A percentile compares a stretch with the other conserved stretches of the same genome.
Evolutionary conservation across 2,888 invertebrate genomes (phyloP).

Genomic region (Hymenopus coronatus): DNA sequence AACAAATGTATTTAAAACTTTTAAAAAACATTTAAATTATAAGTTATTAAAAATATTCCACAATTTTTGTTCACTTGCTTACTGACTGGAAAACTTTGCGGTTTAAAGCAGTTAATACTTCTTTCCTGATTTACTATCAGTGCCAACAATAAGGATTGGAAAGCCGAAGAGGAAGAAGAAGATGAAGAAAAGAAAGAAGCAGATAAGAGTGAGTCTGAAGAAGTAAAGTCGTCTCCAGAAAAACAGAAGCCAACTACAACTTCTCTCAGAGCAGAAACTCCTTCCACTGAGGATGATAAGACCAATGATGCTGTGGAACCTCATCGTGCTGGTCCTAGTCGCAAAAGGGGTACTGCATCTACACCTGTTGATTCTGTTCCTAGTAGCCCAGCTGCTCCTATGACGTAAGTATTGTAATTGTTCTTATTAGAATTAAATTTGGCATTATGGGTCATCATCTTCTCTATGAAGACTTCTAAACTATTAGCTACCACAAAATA

Average conservation of each 20-base stretch:
- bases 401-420: neutral
- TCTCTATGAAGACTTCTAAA: no score
- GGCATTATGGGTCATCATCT: no score
- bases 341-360: slow-evolving; percentile 16
- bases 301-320: slow-evolving; percentile 30
- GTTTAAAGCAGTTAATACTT: no score
- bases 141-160: neutral
- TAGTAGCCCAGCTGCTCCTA: slow-evolving; percentile 49
- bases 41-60: no score
- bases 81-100: no score
- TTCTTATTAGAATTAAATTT: no score
- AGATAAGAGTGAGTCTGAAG: neutral
- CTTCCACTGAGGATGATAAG: slow-evolving; percentile 30
- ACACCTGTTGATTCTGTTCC: slow-evolving; percentile 57
- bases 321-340: neutral
- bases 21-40: no score
- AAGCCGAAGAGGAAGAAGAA: neutral
- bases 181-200: neutral
- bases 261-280: slow-evolving; percentile 19
- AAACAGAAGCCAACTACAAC: neutral
- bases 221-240: neutral
- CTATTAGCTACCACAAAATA: no score
- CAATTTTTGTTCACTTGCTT: no score
- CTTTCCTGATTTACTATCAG: neutral
- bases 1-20: no score